phyloP scores from a whole-genome alignment of 2,888 invertebrate species.

The Leucania comma region DNA sequence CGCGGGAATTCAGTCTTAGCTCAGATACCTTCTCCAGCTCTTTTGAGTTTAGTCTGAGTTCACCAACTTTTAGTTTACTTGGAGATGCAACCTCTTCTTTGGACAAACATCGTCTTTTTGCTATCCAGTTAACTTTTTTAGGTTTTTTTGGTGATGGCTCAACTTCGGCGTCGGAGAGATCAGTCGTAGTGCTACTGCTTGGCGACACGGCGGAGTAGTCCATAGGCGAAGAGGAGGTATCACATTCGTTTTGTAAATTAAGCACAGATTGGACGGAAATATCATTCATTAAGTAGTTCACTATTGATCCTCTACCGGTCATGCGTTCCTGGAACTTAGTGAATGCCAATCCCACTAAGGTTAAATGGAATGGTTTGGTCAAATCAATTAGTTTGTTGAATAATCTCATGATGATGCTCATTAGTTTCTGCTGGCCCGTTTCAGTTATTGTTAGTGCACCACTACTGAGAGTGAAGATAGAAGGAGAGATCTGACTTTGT shows the following conservation, averaged over 20 bases:
- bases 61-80: slow-evolving; percentile 93
- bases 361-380: slow-evolving; percentile 94
- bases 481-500: slow-evolving; percentile 93
- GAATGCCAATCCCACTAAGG: slow-evolving; percentile 95
- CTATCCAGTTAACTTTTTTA: slow-evolving; percentile 88
- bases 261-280: slow-evolving; percentile 95
- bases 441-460: slow-evolving; percentile 88
- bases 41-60: slow-evolving; percentile 92
- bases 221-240: slow-evolving; percentile 86
- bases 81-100: slow-evolving; percentile 92
- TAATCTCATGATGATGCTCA: slow-evolving; percentile 93
- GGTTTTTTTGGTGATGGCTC: slow-evolving; percentile 95
- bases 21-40: slow-evolving; percentile 91
- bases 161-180: slow-evolving; percentile 92
- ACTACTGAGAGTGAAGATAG: slow-evolving; percentile 90
- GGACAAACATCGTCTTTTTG: slow-evolving; percentile 86
- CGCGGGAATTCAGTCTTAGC: slow-evolving; percentile 85
- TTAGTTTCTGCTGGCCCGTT: slow-evolving; percentile 92
- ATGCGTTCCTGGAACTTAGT: slow-evolving; percentile 95
- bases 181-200: slow-evolving; percentile 89
- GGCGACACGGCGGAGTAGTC: slow-evolving; percentile 87
- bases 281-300: slow-evolving; percentile 94
- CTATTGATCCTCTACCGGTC: slow-evolving; percentile 93
- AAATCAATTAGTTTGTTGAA: slow-evolving; percentile 94
- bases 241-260: slow-evolving; percentile 91